phyloP scores from a whole-genome alignment of 2,888 invertebrate species.

The Lamproptera curius region DNA sequence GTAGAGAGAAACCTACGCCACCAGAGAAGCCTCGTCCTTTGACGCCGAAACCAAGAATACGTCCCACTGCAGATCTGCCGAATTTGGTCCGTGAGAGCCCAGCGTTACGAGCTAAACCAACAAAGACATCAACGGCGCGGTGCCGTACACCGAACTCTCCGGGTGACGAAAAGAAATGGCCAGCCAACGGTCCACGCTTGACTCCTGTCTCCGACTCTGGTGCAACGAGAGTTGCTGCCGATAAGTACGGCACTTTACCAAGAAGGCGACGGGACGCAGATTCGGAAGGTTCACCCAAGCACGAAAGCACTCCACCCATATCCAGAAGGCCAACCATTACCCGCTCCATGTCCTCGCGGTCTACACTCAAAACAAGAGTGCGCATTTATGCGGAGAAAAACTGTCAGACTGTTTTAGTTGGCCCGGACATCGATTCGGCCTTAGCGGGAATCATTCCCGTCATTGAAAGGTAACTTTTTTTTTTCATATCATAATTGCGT shows the following conservation, averaged over 20 bases:
- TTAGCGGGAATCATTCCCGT: constrained; percentile 79
- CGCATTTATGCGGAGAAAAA: constrained; percentile 89
- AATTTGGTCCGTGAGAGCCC: constrained; percentile 71
- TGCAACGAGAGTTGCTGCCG: constrained; percentile 74
- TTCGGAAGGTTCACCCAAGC: constrained; percentile 74
- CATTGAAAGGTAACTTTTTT: constrained; percentile 55
- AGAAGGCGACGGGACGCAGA: constrained; percentile 83
- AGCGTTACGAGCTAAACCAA: constrained; percentile 63
- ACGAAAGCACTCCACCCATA: constrained; percentile 54
- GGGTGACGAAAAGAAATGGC: constrained; percentile 86
- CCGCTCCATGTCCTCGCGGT: constrained; percentile 59
- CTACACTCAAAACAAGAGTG: constrained; percentile 63
- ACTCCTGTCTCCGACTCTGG: constrained; percentile 47
- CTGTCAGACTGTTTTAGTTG: constrained; percentile 86
- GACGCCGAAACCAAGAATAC: constrained; percentile 67
- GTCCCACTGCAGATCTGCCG: constrained; percentile 74
- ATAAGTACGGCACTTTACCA: constrained; percentile 88
- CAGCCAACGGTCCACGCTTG: constrained; percentile 69
- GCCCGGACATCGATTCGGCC: constrained; percentile 84
- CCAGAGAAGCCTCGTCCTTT: constrained; percentile 68
- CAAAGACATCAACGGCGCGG: constrained; percentile 77
- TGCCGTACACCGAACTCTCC: constrained; percentile 80
- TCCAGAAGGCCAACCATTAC: constrained; percentile 60
- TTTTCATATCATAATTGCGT: background rate
- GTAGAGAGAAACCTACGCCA: constrained; percentile 77